Evolutionary conservation across 2,888 invertebrate genomes (phyloP).

Genomic region (Ferdinandea cuprea): DNA sequence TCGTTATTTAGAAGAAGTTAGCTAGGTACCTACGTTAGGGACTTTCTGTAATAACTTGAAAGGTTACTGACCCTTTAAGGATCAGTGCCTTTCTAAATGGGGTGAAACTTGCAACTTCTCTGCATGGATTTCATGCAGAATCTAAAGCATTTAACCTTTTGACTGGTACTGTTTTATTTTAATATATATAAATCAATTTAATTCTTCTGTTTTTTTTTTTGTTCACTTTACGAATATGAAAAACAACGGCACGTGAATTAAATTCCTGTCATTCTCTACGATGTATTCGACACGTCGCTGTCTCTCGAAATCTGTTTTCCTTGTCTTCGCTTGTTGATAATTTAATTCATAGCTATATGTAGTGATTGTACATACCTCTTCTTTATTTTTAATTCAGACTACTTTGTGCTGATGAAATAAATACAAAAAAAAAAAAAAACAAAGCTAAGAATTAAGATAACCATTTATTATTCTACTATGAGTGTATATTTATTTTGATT

Average conservation of each 20-base stretch:
- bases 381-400: constrained; percentile 38
- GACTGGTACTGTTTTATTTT: too few species aligned
- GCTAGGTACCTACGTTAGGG: too few species aligned
- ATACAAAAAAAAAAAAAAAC: constrained; percentile 5
- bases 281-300: constrained; percentile 15
- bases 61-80: too few species aligned
- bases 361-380: too few species aligned
- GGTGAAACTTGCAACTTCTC: too few species aligned
- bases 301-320: constrained; percentile 31
- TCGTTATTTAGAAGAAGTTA: too few species aligned
- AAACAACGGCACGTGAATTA: constrained; percentile 16
- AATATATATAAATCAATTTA: too few species aligned
- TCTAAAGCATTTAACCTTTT: too few species aligned
- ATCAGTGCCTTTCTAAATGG: too few species aligned
- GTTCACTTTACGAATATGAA: neutral
- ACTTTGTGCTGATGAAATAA: constrained; percentile 11
- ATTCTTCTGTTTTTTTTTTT: too few species aligned
- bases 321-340: constrained; percentile 51
- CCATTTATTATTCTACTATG: constrained; percentile 11
- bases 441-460: constrained; percentile 17
- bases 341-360: constrained; percentile 60
- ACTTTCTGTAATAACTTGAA: too few species aligned
- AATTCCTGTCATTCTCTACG: constrained; percentile 46
- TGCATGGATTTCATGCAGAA: too few species aligned
- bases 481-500: constrained; percentile 20